These are phyloP conservation scores for Stictocephala bisonia DNA, from an alignment of 2,888 invertebrate genomes.

Conservation along the genomic window DNA sequence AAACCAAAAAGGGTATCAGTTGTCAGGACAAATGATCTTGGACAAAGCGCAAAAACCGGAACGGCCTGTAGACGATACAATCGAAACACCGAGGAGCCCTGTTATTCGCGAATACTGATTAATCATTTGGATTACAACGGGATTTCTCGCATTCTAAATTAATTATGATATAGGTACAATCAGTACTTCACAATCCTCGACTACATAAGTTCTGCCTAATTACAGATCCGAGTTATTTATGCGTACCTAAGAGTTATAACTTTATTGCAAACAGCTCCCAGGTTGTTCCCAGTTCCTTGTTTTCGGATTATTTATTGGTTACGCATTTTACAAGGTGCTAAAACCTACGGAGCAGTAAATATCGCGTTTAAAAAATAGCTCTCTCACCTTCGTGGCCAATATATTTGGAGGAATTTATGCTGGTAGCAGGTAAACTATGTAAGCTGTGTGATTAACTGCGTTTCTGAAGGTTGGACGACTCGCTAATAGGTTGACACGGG, in stretches of 20 bases:
- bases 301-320: conserved; percentile 19
- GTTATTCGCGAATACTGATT: conserved; percentile 8
- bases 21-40: not conserved
- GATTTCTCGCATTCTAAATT: conserved; percentile 5
- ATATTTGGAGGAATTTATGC: conserved; percentile 23
- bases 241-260: conserved; percentile 9
- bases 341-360: conserved; percentile 26
- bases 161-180: conserved; percentile 26
- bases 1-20: not conserved
- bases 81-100: not conserved
- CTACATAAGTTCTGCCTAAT: conserved; percentile 28
- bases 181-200: conserved; percentile 2
- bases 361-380: not conserved
- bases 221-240: conserved; percentile 13
- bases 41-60: not conserved
- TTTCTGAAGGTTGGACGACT: not conserved
- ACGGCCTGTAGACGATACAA: not conserved
- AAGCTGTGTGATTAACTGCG: not conserved
- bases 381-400: conserved; percentile 1
- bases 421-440: not conserved
- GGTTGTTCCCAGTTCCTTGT: conserved; percentile 3
- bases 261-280: conserved; percentile 29
- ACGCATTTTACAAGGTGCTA: conserved; percentile 25
- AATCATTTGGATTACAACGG: not conserved
- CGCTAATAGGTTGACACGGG: not conserved